Percentiles rank a stretch among this genome's conserved stretches.
phyloP scores from a whole-genome alignment of 2,113 vertebrate genomes.

The Bujurquina vittata region DNA sequence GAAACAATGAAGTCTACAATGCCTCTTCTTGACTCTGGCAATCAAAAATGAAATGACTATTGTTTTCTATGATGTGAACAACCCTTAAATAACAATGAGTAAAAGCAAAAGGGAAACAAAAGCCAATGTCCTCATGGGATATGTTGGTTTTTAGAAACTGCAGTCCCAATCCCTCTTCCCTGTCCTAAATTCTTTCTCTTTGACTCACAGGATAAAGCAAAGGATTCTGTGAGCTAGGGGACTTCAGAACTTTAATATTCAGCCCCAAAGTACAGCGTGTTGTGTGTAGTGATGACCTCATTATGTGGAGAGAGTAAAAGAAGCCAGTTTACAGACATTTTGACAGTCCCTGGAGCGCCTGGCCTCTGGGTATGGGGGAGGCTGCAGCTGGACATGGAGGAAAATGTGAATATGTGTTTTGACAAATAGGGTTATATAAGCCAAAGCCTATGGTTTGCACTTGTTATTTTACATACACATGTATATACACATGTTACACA shows the following conservation, averaged over 20 bases:
- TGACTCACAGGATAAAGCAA: slow-evolving; percentile 30
- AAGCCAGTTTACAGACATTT: slow-evolving; percentile 42
- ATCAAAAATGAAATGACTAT: slow-evolving; percentile 11
- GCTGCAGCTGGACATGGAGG: slow-evolving; percentile 49
- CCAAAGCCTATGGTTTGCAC: slow-evolving; percentile 3
- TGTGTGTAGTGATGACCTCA: slow-evolving; percentile 54
- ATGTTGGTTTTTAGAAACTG: slow-evolving; percentile 16
- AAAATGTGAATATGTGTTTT: slow-evolving; percentile 39
- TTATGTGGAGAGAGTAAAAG: slow-evolving; percentile 42
- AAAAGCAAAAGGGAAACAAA: neutral
- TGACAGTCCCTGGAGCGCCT: slow-evolving; percentile 42
- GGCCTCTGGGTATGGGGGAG: slow-evolving; percentile 25
- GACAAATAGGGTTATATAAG: slow-evolving; percentile 52
- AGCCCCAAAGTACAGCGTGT: slow-evolving; percentile 31
- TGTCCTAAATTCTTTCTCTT: slow-evolving; percentile 45
- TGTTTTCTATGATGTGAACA: slow-evolving; percentile 16
- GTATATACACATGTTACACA: neutral
- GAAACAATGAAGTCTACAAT: neutral
- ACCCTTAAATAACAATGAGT: neutral
- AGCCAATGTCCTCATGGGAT: slow-evolving; percentile 9
- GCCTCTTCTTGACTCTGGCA: neutral
- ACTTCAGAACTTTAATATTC: slow-evolving; percentile 46
- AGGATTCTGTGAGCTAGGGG: slow-evolving; percentile 34
- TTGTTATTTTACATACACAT: slow-evolving; percentile 2
- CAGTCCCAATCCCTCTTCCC: slow-evolving; percentile 10